Conservation (phyloP, 1,140 invertebrate species). For the Drosophila willistoni region DNA sequence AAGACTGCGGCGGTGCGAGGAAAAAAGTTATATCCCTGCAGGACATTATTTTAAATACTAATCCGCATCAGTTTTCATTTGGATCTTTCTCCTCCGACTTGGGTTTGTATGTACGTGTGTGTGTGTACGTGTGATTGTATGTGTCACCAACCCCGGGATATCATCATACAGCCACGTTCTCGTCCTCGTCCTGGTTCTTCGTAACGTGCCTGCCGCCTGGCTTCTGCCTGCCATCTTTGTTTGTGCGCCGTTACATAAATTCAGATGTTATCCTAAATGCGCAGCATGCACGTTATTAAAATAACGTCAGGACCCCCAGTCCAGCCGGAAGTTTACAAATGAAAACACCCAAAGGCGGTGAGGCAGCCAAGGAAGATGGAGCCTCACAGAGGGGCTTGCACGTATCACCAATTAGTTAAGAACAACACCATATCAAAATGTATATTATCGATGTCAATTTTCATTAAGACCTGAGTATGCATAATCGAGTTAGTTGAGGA, state of each 20-base stretch:
- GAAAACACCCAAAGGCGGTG: slow-evolving; percentile 34
- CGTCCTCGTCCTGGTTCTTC: slow-evolving; percentile 38
- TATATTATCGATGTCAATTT: slow-evolving; percentile 39
- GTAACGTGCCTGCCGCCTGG: slow-evolving; percentile 31
- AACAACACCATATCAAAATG: slow-evolving; percentile 25
- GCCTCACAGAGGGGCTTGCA: slow-evolving; percentile 2
- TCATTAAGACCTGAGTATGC: slow-evolving; percentile 31
- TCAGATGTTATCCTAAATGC: slow-evolving; percentile 82
- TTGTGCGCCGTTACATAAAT: slow-evolving; percentile 79
- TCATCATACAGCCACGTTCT: slow-evolving; percentile 33
- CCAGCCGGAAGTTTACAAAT: slow-evolving; percentile 43
- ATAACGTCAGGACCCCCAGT: slow-evolving; percentile 51
- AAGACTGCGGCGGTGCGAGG: slow-evolving; percentile 47
- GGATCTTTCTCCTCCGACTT: slow-evolving; percentile 48
- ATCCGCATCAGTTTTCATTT: slow-evolving; percentile 83
- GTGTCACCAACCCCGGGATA: slow-evolving; percentile 59
- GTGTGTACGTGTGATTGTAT: background rate
- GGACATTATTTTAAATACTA: slow-evolving; percentile 83
- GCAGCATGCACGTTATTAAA: slow-evolving; percentile 81
- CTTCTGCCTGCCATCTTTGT: slow-evolving; percentile 71
- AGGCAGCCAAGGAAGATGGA: slow-evolving; percentile 9
- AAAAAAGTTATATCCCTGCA: slow-evolving; percentile 82
- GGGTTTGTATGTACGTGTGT: background rate
- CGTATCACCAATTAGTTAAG: slow-evolving; percentile 34
- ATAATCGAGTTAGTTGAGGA: slow-evolving; percentile 2